Conservation (phyloP, 2,113 vertebrate species). For the Varanus komodoensis region DNA sequence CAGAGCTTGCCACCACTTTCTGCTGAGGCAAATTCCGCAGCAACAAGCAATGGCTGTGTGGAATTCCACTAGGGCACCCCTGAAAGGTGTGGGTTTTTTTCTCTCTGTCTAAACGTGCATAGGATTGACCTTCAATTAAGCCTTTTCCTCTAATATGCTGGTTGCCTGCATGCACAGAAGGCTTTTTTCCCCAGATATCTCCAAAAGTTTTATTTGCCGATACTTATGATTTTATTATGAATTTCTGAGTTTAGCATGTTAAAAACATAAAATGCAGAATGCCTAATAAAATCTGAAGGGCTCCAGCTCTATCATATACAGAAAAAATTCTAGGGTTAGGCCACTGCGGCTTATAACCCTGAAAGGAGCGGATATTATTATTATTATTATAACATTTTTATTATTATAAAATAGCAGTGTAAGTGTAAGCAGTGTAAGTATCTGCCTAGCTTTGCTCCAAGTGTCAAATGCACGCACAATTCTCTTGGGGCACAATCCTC, state of each 20-base stretch:
- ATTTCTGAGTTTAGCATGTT: background rate
- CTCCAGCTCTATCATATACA: background rate
- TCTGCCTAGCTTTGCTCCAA: background rate
- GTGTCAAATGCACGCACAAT: background rate
- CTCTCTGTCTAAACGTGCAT: too few species aligned
- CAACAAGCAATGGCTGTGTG: too few species aligned
- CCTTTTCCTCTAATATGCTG: too few species aligned
- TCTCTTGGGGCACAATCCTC: background rate
- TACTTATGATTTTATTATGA: slow-evolving; percentile 2
- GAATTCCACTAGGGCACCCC: too few species aligned
- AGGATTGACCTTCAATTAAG: too few species aligned
- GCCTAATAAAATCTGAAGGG: background rate
- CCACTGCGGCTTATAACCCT: background rate
- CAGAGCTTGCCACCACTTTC: too few species aligned
- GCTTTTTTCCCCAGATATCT: background rate
- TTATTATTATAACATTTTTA: too few species aligned
- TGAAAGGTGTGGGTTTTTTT: too few species aligned
- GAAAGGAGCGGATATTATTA: background rate
- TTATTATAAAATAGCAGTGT: too few species aligned
- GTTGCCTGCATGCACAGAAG: too few species aligned
- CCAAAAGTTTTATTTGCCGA: background rate
- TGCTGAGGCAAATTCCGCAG: too few species aligned
- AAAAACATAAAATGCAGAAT: background rate
- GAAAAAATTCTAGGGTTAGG: background rate
- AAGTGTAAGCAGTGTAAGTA: background rate